Percentiles rank a stretch among this genome's conserved stretches.
These are phyloP conservation scores for Caenorhabditis zanzibari DNA, from an alignment of 2,888 invertebrate species.

Conservation along the genomic window DNA sequence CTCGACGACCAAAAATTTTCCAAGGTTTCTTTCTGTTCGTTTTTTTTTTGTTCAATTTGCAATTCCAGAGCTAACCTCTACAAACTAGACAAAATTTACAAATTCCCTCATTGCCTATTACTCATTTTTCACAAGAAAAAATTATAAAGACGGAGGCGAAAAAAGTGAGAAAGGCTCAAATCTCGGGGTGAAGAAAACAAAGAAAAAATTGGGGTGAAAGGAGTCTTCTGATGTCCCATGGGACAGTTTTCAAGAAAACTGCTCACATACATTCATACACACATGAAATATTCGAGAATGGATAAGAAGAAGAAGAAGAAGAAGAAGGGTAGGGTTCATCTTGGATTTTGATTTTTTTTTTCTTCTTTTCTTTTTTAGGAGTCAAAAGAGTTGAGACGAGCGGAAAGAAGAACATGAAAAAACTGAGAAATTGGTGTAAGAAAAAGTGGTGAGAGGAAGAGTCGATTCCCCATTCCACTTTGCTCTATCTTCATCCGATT, in stretches of 20 bases:
- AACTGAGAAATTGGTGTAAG: neutral
- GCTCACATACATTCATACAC: slow-evolving; percentile 48
- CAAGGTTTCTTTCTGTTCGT: neutral
- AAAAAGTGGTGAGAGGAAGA: slow-evolving; percentile 2
- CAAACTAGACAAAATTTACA: slow-evolving; percentile 10
- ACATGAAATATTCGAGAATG: slow-evolving; percentile 47
- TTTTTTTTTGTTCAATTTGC: neutral
- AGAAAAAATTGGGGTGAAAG: slow-evolving; percentile 39
- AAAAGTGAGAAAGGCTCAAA: slow-evolving; percentile 20
- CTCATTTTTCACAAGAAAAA: slow-evolving; percentile 38
- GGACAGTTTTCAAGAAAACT: slow-evolving; percentile 48
- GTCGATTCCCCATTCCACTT: slow-evolving; percentile 18
- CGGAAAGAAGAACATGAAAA: slow-evolving; percentile 3
- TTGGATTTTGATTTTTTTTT: slow-evolving; percentile 27
- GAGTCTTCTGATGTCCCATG: slow-evolving; percentile 31
- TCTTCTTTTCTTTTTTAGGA: neutral
- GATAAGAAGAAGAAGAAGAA: too few species aligned
- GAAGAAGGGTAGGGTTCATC: slow-evolving; percentile 25
- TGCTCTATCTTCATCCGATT: slow-evolving; percentile 35
- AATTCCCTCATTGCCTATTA: slow-evolving; percentile 27
- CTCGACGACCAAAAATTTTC: neutral
- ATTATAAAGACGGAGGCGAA: slow-evolving; percentile 4
- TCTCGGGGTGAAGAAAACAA: slow-evolving; percentile 24
- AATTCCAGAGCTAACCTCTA: neutral
- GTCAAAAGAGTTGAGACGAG: neutral